Evolutionary conservation across 2,888 invertebrate genomes (phyloP).

Genomic region (Tetragonisca angustula): DNA sequence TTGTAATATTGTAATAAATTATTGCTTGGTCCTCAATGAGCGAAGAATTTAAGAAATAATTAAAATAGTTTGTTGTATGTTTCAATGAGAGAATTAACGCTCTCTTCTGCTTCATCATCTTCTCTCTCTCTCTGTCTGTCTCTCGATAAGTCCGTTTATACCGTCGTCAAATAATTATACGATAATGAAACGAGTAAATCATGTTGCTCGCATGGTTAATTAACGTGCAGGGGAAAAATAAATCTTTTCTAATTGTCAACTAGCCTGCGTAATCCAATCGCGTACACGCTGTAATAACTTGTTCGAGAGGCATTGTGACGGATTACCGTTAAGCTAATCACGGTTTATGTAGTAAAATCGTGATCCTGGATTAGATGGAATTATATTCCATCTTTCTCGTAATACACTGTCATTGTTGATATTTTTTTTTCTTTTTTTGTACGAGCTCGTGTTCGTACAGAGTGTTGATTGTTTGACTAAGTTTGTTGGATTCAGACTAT

Average conservation of each 20-base stretch:
- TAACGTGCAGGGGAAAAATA: not conserved
- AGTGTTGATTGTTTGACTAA: too few relatives aligned
- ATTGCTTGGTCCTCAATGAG: too few relatives aligned
- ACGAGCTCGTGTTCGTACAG: too few relatives aligned
- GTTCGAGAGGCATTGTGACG: slow-evolving; percentile 31
- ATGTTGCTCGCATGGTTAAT: slow-evolving; percentile 13
- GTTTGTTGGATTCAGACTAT: too few relatives aligned
- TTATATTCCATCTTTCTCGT: slow-evolving; percentile 56
- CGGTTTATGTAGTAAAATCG: slow-evolving; percentile 30
- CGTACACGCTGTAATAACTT: slow-evolving; percentile 45
- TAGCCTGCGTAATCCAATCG: slow-evolving; percentile 3
- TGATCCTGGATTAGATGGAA: slow-evolving; percentile 43
- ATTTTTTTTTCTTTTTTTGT: too few relatives aligned
- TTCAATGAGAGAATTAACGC: not conserved
- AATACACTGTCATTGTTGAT: not conserved
- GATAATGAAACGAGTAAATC: slow-evolving; percentile 25
- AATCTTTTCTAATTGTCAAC: slow-evolving; percentile 11
- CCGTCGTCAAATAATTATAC: slow-evolving; percentile 9
- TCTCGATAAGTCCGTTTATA: not conserved
- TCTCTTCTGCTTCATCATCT: not conserved
- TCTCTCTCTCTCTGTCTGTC: not conserved
- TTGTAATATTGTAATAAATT: too few relatives aligned
- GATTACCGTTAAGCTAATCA: slow-evolving; percentile 63
- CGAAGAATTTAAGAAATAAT: too few relatives aligned
- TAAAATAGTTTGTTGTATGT: too few relatives aligned